Conservation (phyloP, 2,888 invertebrate genomes). For the Geotrupes spiniger region DNA sequence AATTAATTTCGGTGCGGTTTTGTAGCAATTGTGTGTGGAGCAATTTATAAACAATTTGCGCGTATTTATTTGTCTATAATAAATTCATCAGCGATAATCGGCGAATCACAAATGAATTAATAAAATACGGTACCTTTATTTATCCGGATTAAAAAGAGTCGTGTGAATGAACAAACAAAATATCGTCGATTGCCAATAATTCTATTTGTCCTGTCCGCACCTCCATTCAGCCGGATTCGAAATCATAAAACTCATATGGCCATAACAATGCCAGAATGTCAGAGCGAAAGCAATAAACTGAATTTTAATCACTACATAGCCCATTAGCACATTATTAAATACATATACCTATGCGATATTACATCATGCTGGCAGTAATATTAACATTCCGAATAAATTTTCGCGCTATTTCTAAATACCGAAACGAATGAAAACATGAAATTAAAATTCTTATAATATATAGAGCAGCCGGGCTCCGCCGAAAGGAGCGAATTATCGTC, state of each 20-base stretch:
- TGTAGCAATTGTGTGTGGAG: background rate
- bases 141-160: constrained; percentile 45
- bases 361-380: constrained; percentile 45
- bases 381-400: constrained; percentile 51
- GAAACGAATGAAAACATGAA: constrained; percentile 1
- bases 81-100: constrained; percentile 20
- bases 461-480: background rate
- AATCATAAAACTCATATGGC: constrained; percentile 45
- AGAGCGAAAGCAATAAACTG: constrained; percentile 47
- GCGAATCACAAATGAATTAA: constrained; percentile 29
- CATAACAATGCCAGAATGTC: constrained; percentile 42
- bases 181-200: constrained; percentile 50
- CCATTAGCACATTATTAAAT: constrained; percentile 52
- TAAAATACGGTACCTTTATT: constrained; percentile 43
- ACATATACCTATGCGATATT: constrained; percentile 42
- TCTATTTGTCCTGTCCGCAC: constrained; percentile 47
- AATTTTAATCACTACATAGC: constrained; percentile 51
- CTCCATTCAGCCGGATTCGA: constrained; percentile 39
- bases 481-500: constrained; percentile 5
- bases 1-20: too few relatives aligned
- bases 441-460: background rate
- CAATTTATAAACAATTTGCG: constrained; percentile 22
- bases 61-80: constrained; percentile 21
- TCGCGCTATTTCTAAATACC: constrained; percentile 18
- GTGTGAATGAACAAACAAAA: constrained; percentile 50